Evolutionary conservation across 2,888 invertebrate genomes (phyloP).

Genomic region (Agrotis exclamationis): DNA sequence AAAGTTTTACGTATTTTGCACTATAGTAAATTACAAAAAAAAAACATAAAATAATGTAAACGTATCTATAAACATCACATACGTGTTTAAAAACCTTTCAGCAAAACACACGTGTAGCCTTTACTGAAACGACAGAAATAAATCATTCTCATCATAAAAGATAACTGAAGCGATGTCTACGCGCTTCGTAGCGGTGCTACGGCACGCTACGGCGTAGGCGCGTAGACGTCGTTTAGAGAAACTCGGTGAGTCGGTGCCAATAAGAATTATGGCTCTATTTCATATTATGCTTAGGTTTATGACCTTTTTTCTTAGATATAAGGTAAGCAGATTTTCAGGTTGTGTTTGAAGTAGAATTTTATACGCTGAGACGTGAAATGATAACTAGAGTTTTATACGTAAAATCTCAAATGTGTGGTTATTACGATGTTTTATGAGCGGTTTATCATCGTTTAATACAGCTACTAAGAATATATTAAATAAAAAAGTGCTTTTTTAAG

Average conservation of each 20-base stretch:
- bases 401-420: background rate
- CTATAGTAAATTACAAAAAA: background rate
- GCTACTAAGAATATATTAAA: background rate
- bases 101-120: slow-evolving; percentile 45
- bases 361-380: slow-evolving; percentile 3
- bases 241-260: slow-evolving; percentile 31
- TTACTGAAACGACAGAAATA: slow-evolving; percentile 54
- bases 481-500: background rate
- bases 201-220: slow-evolving; percentile 67
- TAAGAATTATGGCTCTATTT: slow-evolving; percentile 62
- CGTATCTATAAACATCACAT: slow-evolving; percentile 2
- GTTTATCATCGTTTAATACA: background rate
- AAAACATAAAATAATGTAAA: background rate
- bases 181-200: slow-evolving; percentile 59
- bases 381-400: too few relatives aligned
- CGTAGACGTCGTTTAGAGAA: slow-evolving; percentile 58
- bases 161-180: slow-evolving; percentile 60
- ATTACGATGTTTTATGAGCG: background rate
- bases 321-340: slow-evolving; percentile 37
- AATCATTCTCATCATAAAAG: slow-evolving; percentile 63
- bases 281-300: slow-evolving; percentile 47
- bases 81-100: slow-evolving; percentile 48
- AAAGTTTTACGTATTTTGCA: background rate
- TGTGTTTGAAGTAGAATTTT: slow-evolving; percentile 24
- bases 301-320: slow-evolving; percentile 20